phyloP scores from a whole-genome alignment of 1,140 invertebrate genomes.

The Halictus rubicundus region DNA sequence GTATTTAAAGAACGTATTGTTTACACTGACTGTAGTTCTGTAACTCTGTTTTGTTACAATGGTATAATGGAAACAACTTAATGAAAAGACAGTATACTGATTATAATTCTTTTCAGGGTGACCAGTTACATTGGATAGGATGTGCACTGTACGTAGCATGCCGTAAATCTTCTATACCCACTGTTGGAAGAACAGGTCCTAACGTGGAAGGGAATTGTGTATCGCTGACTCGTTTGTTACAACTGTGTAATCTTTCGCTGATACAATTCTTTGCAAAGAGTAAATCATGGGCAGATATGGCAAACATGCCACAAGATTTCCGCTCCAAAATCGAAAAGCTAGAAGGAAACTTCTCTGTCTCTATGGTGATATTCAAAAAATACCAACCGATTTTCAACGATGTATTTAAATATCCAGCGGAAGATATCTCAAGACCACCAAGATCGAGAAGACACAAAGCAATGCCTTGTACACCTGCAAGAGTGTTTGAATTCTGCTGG shows the following conservation, averaged over 20 bases:
- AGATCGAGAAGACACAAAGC: constrained; percentile 85
- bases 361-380: constrained; percentile 96
- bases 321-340: constrained; percentile 91
- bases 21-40: too few species aligned
- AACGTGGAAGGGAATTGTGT: constrained; percentile 95
- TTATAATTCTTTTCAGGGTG: constrained; percentile 86
- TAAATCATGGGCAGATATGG: constrained; percentile 97
- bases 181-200: constrained; percentile 86
- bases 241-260: constrained; percentile 93
- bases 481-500: constrained; percentile 96
- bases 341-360: constrained; percentile 96
- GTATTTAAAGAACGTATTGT: too few species aligned
- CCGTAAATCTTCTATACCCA: constrained; percentile 89
- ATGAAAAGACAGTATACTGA: too few species aligned
- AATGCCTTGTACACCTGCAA: constrained; percentile 87
- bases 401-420: constrained; percentile 87
- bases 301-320: constrained; percentile 91
- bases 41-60: too few species aligned
- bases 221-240: constrained; percentile 92
- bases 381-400: constrained; percentile 94
- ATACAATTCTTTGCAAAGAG: constrained; percentile 98
- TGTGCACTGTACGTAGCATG: constrained; percentile 97
- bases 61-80: too few species aligned
- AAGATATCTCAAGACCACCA: constrained; percentile 82
- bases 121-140: constrained; percentile 95